Base-by-base conservation (phyloP, 1,140 invertebrate genomes). In the Achroia grisella region DNA sequence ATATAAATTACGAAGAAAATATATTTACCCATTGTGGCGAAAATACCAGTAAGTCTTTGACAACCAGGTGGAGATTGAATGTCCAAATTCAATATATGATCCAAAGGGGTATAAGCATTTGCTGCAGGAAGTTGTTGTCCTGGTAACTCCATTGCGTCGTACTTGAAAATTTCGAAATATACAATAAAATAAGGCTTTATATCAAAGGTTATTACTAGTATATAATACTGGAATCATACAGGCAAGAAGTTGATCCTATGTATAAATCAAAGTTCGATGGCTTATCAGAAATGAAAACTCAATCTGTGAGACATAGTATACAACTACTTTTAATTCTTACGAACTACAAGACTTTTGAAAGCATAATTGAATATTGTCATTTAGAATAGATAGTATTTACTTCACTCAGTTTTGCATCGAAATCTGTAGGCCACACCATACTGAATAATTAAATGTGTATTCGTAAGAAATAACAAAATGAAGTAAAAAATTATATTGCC, bases 401-500 rank as follows among this genome's bases (percentile, higher is more conserved):
- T 52, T 77, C 70, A 15, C 46, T 51, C 33, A 80, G 51, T 50
- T 66, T 73, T 5, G 28, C 39, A 56, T 80, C 76, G 33, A 33
- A 28, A 13, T 54, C 48, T 10, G 76, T 80, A 12, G 76, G 76
- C 76, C 76, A 80, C 17, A 75, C 71, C 76, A 80, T 80, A 15
- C 29, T 39, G 9, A 10, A 23, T 17, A 39, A 44, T 35, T 14
- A 35, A 35, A 35, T 14, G 1, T 35, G 8, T 12, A 5, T 33
- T 14, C 6, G 8, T 35, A 35, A 8, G 9, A 13, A 11, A 13
- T 6, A 35, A 35, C 5, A 14, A 35, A n/a, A n/a, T n/a, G n/a
- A n/a, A n/a, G n/a, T n/a, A n/a, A n/a, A n/a, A n/a, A n/a, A n/a
- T n/a, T n/a, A n/a, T n/a, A n/a, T n/a, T n/a, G n/a, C n/a, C n/a